Evolutionary conservation across 2,797 vertebrate genomes (phyloP).

Genomic region (Kryptopterus vitreolus): DNA sequence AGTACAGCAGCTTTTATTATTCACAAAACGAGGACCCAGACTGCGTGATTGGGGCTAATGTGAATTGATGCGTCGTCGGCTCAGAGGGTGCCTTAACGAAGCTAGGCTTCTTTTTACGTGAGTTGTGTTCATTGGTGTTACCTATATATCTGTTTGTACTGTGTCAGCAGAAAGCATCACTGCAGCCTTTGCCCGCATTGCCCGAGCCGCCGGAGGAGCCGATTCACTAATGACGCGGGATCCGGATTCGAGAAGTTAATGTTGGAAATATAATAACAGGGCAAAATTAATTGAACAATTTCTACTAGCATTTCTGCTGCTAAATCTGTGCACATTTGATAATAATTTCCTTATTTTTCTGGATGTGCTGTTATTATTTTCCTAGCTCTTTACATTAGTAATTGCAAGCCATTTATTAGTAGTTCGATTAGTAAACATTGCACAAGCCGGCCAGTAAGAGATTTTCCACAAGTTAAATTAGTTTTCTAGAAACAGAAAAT

Average conservation of each 20-base stretch:
- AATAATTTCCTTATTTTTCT: not conserved
- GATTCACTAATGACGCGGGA: conserved; percentile 24
- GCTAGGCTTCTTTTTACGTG: conserved; percentile 50
- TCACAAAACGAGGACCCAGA: no score
- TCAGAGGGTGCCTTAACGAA: conserved; percentile 52
- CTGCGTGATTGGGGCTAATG: conserved; percentile 59
- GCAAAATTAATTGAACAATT: not conserved
- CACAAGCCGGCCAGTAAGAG: no score
- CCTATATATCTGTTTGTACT: conserved; percentile 51
- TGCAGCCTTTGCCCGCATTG: conserved; percentile 21
- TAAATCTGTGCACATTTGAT: not conserved
- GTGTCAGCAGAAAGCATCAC: conserved; percentile 49
- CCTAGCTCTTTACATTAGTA: not conserved
- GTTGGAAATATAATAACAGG: not conserved
- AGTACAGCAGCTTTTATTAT: conserved; percentile 65
- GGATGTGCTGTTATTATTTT: not conserved
- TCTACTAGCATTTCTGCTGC: not conserved
- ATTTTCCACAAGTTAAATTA: no score
- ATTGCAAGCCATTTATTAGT: no score
- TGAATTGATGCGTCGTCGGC: conserved; percentile 57
- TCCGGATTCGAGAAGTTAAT: conserved; percentile 1
- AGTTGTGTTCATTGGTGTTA: conserved; percentile 52
- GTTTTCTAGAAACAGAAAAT: no score
- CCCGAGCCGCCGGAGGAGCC: conserved; percentile 30
- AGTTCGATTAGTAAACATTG: no score